Conservation (phyloP, 2,888 invertebrate species). For the Criorhina ranunculi region DNA sequence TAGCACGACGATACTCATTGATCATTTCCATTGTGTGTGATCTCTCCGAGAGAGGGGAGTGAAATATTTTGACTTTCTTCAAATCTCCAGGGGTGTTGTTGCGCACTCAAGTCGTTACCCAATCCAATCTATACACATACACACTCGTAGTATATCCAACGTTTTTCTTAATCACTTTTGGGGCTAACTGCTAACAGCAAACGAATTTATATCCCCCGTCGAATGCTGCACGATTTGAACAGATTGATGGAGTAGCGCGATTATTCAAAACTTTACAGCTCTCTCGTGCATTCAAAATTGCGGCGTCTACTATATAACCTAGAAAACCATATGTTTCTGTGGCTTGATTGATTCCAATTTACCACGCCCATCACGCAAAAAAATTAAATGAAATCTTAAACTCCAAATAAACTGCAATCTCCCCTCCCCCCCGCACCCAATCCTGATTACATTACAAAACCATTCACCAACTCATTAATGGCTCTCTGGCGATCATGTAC, state of each 20-base stretch:
- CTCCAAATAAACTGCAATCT: conserved; percentile 67
- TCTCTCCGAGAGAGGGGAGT: conserved; percentile 51
- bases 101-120: conserved; percentile 45
- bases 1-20: conserved; percentile 62
- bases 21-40: conserved; percentile 64
- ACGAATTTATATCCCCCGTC: conserved; percentile 67
- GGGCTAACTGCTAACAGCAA: conserved; percentile 37
- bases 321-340: conserved; percentile 74
- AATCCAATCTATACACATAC: too few species aligned
- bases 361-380: conserved; percentile 75
- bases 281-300: conserved; percentile 67
- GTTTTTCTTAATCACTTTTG: conserved; percentile 69
- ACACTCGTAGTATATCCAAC: too few species aligned
- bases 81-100: too few species aligned
- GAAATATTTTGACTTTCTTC: conserved; percentile 73
- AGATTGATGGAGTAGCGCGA: conserved; percentile 74
- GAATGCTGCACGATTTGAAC: conserved; percentile 72
- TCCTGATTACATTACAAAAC: conserved; percentile 75
- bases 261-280: conserved; percentile 71
- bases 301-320: conserved; percentile 73
- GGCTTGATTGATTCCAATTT: conserved; percentile 73
- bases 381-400: conserved; percentile 55
- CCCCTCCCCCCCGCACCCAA: conserved; percentile 27
- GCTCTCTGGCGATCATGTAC: conserved; percentile 43
- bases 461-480: conserved; percentile 74